phyloP scores from a whole-genome alignment of 2,797 vertebrate genomes.

The Sternotherus odoratus region DNA sequence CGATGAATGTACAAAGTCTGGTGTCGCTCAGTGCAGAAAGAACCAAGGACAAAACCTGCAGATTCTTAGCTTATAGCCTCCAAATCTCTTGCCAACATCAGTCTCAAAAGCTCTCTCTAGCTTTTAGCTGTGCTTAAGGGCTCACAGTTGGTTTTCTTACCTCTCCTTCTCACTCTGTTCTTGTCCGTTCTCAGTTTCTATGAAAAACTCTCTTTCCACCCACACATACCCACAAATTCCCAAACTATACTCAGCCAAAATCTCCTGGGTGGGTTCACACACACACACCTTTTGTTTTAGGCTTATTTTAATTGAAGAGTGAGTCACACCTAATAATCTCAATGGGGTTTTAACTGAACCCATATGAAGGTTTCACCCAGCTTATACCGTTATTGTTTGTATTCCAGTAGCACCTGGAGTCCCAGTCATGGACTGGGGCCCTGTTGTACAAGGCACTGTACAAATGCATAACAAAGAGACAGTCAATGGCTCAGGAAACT shows the following conservation, averaged over 20 bases:
- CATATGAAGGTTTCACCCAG: background rate
- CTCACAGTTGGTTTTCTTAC: background rate
- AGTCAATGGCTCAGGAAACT: background rate
- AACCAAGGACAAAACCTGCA: background rate
- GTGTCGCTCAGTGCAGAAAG: background rate
- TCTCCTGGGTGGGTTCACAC: background rate
- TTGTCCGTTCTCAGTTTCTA: background rate
- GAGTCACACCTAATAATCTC: background rate
- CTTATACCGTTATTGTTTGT: background rate
- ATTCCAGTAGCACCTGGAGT: background rate
- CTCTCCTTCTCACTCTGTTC: background rate
- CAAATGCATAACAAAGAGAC: background rate
- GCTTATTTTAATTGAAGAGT: background rate
- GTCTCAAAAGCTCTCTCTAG: background rate
- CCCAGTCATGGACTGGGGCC: background rate
- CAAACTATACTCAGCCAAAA: background rate
- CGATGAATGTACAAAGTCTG: background rate
- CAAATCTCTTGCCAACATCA: background rate
- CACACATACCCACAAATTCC: background rate
- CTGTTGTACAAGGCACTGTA: background rate
- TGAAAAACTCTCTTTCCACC: background rate
- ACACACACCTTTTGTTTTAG: background rate
- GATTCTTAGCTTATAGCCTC: background rate
- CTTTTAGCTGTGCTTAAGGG: background rate
- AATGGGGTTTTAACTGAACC: background rate